Evolutionary conservation across 2,797 vertebrate genomes (phyloP), one percentile per base, ranked within the genome.

Genomic region (Acrossocheilus fasciatus): DNA sequence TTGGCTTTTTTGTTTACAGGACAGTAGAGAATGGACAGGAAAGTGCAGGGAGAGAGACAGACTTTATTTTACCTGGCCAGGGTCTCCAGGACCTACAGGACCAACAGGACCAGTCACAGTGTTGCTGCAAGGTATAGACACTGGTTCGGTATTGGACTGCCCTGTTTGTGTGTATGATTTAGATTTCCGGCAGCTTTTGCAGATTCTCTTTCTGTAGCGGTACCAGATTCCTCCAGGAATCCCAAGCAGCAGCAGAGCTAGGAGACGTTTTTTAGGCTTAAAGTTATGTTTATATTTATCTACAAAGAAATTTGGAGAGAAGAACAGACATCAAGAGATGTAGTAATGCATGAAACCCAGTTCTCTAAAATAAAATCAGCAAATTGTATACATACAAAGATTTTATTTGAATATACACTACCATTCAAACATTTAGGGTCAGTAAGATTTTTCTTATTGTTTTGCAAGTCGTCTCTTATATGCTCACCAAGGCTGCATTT

Each of bases 201-300:
- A 95, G 47, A 95, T 94, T 90, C 91, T 95, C 68, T 92, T 95
- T 30, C 93, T 89, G 82, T 93, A 95, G 87, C 94, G 95, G 87
- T 92, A 95, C 86, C 94, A 95, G 43, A 95, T 86, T 4, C 93
- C 93, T 5, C 88, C 91, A 0, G 95, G 94, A 83, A 95, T 92
- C 4, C 94, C 94, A 36, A 95, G 90, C 82, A 95, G 89, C 14
- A 95, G 89, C 69, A 95, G 88, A 39, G 92, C 92, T 84, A 94
- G 1, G 12, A 95, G 91, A 6, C 94, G 92, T 84, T 74, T 87
- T 41, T 68, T 89, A 0, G 0, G 15, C 0, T 30, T 0, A 2
- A 0, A 0, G 0, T 90, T 90, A 59, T 89, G 91, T 0, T 81
- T 90, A 59, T 89, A 91, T 0, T 81, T 54, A 73, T 94, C 95